These are phyloP conservation scores for Perognathus longimembris DNA, from an alignment of 2,113 vertebrate species.

Conservation along the genomic window DNA sequence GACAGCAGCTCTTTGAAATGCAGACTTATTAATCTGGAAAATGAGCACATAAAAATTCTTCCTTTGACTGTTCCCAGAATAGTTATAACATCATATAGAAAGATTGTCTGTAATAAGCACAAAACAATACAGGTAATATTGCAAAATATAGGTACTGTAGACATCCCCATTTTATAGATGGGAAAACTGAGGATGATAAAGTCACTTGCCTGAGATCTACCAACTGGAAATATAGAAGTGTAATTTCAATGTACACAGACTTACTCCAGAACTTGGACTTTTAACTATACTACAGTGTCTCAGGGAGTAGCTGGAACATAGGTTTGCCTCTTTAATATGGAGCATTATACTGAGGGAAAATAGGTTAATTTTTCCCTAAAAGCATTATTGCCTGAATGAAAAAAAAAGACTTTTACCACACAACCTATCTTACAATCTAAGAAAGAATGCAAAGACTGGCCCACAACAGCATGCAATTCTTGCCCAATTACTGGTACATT, in stretches of 20 bases:
- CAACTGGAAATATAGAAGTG: not conserved
- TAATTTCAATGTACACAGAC: not conserved
- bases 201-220: not conserved
- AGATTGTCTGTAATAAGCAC: not conserved
- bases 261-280: not conserved
- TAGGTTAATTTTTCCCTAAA: not conserved
- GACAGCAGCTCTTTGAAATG: not conserved
- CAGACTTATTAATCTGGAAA: not conserved
- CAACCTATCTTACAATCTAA: not conserved
- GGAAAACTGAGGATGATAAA: not conserved
- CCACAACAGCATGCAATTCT: not conserved
- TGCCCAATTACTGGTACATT: not conserved
- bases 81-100: conserved; percentile 14
- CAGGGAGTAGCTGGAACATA: not conserved
- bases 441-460: not conserved
- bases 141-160: not conserved
- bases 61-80: conserved; percentile 37
- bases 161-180: not conserved
- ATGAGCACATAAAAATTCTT: not conserved
- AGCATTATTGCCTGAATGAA: not conserved
- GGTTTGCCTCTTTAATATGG: not conserved
- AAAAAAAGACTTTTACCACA: conserved; percentile 1
- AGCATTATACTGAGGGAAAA: not conserved
- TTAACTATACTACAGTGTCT: conserved; percentile 7
- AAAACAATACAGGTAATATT: not conserved